Evolutionary conservation across 2,797 vertebrate species (phyloP).

Genomic region (Brachymystax lenok): DNA sequence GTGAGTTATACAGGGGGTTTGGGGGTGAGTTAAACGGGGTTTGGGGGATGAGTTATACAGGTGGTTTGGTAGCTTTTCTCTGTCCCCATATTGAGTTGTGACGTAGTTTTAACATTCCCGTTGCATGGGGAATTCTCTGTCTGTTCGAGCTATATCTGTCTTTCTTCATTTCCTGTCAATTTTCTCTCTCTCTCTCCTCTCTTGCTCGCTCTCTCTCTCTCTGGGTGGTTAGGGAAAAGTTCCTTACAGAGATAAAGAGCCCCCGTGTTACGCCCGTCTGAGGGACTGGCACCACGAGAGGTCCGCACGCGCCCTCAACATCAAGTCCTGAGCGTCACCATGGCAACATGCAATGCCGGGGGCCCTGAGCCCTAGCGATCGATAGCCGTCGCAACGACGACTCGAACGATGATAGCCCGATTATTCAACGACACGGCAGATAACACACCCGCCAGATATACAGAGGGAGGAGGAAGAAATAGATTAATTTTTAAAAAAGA

Average conservation of each 20-base stretch:
- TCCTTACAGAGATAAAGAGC: constrained; percentile 92
- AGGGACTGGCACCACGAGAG: constrained; percentile 94
- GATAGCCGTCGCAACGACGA: constrained; percentile 32
- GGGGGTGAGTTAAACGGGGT: no score
- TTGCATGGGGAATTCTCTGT: background rate
- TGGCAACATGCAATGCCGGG: constrained; percentile 40
- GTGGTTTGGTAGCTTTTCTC: no score
- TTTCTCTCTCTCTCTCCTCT: constrained; percentile 20
- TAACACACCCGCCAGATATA: constrained; percentile 17
- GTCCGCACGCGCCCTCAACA: constrained; percentile 90
- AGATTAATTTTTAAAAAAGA: constrained; percentile 25
- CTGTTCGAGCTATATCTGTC: constrained; percentile 5
- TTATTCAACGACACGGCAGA: constrained; percentile 41
- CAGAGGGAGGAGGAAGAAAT: constrained; percentile 29
- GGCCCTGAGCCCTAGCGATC: constrained; percentile 49
- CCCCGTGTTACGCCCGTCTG: constrained; percentile 91
- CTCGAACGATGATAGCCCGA: constrained; percentile 50
- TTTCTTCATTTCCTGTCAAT: constrained; percentile 19
- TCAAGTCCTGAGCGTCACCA: constrained; percentile 79
- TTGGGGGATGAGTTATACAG: no score
- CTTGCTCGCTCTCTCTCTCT: constrained; percentile 31
- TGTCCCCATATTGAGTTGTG: no score
- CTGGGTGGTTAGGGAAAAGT: constrained; percentile 87
- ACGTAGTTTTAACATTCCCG: background rate
- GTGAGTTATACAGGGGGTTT: no score